These are phyloP conservation scores for Eidolon helvum DNA, from an alignment of 2,113 vertebrate species.

Conservation along the genomic window DNA sequence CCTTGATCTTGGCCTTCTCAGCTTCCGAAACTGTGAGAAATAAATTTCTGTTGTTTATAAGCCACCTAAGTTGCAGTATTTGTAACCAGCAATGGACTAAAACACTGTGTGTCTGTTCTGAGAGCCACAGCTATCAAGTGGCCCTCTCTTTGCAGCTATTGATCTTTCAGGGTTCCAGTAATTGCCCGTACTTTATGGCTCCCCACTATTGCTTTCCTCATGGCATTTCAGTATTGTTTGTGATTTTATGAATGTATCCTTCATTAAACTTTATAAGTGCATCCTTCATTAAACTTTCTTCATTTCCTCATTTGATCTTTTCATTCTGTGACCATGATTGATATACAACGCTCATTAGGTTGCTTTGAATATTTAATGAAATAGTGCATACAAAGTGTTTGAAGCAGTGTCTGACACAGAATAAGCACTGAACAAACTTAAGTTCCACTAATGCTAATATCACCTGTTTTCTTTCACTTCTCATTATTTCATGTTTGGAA, in stretches of 20 bases:
- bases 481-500: slow-evolving; percentile 1
- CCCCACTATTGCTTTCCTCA: background rate
- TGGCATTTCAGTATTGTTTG: background rate
- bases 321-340: background rate
- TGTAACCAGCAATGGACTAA: background rate
- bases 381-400: background rate
- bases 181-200: background rate
- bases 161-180: background rate
- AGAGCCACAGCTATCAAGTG: background rate
- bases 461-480: background rate
- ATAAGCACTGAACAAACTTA: background rate
- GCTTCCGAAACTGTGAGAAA: background rate
- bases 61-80: background rate
- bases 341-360: background rate
- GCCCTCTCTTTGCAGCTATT: background rate
- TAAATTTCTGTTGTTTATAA: background rate
- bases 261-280: background rate
- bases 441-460: background rate
- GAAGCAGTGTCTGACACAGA: background rate
- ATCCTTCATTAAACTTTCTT: background rate
- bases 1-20: background rate
- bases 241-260: background rate
- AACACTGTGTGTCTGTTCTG: background rate
- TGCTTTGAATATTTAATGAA: background rate
- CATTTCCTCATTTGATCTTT: background rate